Evolutionary conservation across 2,797 vertebrate species (phyloP).

Genomic region (Galagoides demidoff): DNA sequence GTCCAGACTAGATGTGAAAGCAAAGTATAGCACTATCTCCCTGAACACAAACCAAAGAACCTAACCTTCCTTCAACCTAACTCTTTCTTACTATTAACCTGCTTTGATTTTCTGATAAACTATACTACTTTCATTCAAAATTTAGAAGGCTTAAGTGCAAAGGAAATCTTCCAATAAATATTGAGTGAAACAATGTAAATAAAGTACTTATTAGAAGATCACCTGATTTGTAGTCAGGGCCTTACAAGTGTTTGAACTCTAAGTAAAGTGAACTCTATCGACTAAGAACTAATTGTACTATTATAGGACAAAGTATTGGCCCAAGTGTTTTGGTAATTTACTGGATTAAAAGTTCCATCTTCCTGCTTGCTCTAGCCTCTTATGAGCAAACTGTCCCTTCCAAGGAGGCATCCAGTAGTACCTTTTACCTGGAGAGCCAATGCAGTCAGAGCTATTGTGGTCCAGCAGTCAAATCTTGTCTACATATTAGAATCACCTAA

Average conservation of each 20-base stretch:
- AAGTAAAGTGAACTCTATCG: background rate
- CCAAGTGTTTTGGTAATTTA: conserved; percentile 1
- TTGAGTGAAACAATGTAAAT: background rate
- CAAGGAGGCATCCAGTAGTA: background rate
- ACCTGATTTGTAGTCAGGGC: background rate
- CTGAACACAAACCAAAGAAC: background rate
- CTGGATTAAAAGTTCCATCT: background rate
- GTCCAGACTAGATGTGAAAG: background rate
- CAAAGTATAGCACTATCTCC: fast-evolving
- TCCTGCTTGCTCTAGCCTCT: background rate
- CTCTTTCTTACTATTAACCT: too few relatives aligned
- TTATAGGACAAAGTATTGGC: background rate
- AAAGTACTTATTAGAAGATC: conserved; percentile 2
- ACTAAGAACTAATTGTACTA: conserved; percentile 17
- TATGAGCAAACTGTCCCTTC: background rate
- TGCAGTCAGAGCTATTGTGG: background rate
- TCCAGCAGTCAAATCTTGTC: background rate
- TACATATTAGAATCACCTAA: background rate
- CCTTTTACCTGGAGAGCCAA: background rate
- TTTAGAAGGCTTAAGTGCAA: background rate
- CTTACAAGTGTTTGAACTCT: conserved; percentile 23
- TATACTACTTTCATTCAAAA: background rate
- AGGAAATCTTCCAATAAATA: conserved; percentile 23
- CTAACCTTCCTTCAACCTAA: fast-evolving
- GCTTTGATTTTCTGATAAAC: background rate